Conservation (phyloP, 2,888 invertebrate species). For the Pocota personata region DNA sequence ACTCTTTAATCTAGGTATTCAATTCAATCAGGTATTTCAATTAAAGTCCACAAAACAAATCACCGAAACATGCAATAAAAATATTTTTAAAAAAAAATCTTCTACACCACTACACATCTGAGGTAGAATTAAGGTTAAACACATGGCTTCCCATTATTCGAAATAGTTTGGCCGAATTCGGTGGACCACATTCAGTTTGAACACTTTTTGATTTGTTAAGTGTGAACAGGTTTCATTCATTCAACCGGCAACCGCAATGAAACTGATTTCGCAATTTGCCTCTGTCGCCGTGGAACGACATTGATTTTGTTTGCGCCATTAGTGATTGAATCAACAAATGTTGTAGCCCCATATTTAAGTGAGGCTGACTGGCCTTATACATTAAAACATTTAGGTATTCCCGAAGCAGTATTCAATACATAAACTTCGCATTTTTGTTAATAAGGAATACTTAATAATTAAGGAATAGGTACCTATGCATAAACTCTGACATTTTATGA, state of each 20-base stretch:
- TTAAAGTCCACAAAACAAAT: background rate
- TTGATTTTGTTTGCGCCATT: slow-evolving; percentile 47
- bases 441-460: no score
- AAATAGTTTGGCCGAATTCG: slow-evolving; percentile 38
- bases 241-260: slow-evolving; percentile 48
- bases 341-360: background rate
- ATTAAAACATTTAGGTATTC: background rate
- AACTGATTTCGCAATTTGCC: slow-evolving; percentile 46
- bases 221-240: slow-evolving; percentile 56
- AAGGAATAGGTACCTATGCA: no score
- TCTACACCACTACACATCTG: background rate
- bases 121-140: slow-evolving; percentile 18
- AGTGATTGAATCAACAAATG: slow-evolving; percentile 17
- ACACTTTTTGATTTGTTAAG: slow-evolving; percentile 59
- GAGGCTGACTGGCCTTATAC: background rate
- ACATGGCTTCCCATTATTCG: slow-evolving; percentile 2
- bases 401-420: no score
- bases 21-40: background rate
- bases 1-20: background rate
- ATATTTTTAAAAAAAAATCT: background rate
- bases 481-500: no score
- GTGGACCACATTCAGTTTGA: slow-evolving; percentile 44
- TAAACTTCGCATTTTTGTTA: no score
- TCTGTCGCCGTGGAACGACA: background rate
- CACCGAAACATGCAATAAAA: background rate